Evolutionary conservation across 92 coral and sea anemone species (phyloP).

Genomic region (Metridium senile): DNA sequence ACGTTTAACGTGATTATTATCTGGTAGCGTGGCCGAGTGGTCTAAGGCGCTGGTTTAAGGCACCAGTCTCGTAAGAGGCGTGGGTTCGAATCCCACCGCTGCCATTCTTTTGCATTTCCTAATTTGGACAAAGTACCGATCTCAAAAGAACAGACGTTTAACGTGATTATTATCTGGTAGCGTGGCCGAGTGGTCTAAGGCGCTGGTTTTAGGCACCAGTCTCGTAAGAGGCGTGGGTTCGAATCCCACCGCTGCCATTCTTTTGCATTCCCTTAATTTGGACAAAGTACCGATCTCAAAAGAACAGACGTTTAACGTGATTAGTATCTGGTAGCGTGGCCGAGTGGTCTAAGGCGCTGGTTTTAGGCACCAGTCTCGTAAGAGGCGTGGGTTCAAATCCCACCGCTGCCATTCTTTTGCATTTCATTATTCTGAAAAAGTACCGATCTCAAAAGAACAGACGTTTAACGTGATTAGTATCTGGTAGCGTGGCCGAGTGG

Average conservation of each 20-base stretch:
- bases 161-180: too few relatives aligned
- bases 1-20: too few relatives aligned
- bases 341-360: conserved; percentile 89
- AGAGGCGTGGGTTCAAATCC: conserved; percentile 88
- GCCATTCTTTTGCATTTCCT: conserved; percentile 73
- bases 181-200: conserved; percentile 90
- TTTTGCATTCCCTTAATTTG: too few relatives aligned
- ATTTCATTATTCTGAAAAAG: too few relatives aligned
- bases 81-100: conserved; percentile 99
- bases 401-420: conserved; percentile 93
- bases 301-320: too few relatives aligned
- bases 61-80: conserved; percentile 83
- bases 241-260: conserved; percentile 85
- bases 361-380: conserved; percentile 84
- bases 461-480: too few relatives aligned
- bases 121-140: too few relatives aligned
- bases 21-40: conserved; percentile 99
- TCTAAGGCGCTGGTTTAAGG: conserved; percentile 63
- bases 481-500: conserved; percentile 88
- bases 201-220: conserved; percentile 89
- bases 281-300: too few relatives aligned
- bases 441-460: too few relatives aligned
- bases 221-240: conserved; percentile 86
- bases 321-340: conserved; percentile 77
- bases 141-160: too few relatives aligned